Percentiles rank a stretch among this genome's conserved stretches.
These are phyloP conservation scores for Epicampocera succincta DNA, from an alignment of 2,888 invertebrate genomes.

Conservation along the genomic window DNA sequence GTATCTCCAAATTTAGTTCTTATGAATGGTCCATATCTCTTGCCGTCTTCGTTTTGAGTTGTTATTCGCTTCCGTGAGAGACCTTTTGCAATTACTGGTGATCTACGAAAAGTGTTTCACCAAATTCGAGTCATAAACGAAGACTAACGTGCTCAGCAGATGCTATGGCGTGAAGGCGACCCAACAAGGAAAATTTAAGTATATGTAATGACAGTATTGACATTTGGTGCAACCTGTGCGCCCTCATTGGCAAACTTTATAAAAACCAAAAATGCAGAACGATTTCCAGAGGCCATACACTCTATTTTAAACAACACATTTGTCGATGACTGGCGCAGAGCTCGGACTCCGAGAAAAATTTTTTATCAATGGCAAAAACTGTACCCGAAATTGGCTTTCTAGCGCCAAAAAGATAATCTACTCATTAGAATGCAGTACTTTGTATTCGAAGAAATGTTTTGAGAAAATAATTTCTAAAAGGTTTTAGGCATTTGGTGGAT, in stretches of 20 bases:
- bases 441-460: neutral
- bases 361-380: slow-evolving; percentile 32
- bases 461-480: neutral
- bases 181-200: slow-evolving; percentile 10
- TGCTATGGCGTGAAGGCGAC: slow-evolving; percentile 65
- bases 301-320: slow-evolving; percentile 47
- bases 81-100: slow-evolving; percentile 44
- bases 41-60: slow-evolving; percentile 47
- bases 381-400: slow-evolving; percentile 58
- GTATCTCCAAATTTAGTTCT: slow-evolving; percentile 37
- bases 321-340: slow-evolving; percentile 55
- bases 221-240: slow-evolving; percentile 15
- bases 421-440: neutral
- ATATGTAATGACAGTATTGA: neutral
- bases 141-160: slow-evolving; percentile 52
- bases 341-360: slow-evolving; percentile 49
- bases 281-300: slow-evolving; percentile 36
- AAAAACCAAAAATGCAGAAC: slow-evolving; percentile 55
- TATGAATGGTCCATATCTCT: slow-evolving; percentile 41
- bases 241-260: slow-evolving; percentile 57
- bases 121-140: slow-evolving; percentile 30
- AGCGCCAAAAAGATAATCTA: slow-evolving; percentile 39
- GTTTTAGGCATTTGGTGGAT: neutral
- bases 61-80: slow-evolving; percentile 55
- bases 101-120: slow-evolving; percentile 42